Evolutionary conservation across 2,797 vertebrate species (phyloP).

Genomic region (Labeo calbasu): DNA sequence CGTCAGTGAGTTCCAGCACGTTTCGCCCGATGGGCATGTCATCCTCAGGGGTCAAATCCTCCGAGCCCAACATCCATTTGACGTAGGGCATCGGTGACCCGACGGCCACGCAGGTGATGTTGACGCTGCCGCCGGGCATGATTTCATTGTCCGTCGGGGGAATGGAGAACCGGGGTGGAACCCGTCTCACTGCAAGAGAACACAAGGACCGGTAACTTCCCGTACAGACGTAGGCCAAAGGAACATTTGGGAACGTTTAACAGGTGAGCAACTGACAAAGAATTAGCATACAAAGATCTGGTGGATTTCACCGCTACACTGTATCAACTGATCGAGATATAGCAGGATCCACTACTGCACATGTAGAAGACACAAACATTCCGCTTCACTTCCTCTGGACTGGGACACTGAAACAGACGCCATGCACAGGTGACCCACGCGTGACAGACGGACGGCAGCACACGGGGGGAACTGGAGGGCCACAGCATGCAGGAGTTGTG

Average conservation of each 20-base stretch:
- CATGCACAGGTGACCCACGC: conserved; percentile 82
- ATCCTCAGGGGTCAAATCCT: conserved; percentile 97
- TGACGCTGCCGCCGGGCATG: conserved; percentile 98
- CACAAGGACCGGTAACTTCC: conserved; percentile 15
- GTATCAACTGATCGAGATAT: not conserved
- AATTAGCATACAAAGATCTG: not conserved
- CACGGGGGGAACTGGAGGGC: conserved; percentile 77
- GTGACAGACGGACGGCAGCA: conserved; percentile 63
- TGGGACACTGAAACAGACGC: conserved; percentile 73
- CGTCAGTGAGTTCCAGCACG: conserved; percentile 96
- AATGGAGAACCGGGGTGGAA: conserved; percentile 97
- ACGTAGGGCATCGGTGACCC: conserved; percentile 99
- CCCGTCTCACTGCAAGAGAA: conserved; percentile 88
- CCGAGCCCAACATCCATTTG: conserved; percentile 98
- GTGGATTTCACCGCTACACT: conserved; percentile 8
- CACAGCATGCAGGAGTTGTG: conserved; percentile 83
- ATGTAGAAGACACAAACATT: conserved; percentile 26
- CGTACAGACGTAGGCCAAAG: accelerated
- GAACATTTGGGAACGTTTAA: conserved; percentile 18
- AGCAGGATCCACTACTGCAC: conserved; percentile 20
- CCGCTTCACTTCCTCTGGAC: not conserved
- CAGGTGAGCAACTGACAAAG: conserved; percentile 5
- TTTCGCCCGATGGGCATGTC: conserved; percentile 99
- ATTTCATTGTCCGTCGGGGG: conserved; percentile 99
- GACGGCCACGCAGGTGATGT: conserved; percentile 98